These are phyloP conservation scores for Arvicanthis niloticus DNA, from an alignment of 2,113 vertebrate genomes.

Conservation along the genomic window DNA sequence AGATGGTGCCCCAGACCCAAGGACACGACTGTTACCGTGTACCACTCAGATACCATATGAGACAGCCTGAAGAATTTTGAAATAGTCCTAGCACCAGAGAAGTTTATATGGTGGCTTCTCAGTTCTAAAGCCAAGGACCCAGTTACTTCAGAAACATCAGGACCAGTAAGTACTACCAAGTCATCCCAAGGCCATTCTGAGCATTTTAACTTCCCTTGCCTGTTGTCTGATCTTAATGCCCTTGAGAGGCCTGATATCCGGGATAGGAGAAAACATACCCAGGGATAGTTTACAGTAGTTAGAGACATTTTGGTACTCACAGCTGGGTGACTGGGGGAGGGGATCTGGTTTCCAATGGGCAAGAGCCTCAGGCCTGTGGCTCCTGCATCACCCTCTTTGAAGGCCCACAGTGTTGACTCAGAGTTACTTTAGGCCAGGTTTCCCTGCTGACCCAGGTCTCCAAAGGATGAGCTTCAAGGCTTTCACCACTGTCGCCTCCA, in stretches of 20 bases:
- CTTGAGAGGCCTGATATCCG: rapidly evolving
- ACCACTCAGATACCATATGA: rapidly evolving
- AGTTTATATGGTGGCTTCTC: not conserved
- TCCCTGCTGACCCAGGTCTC: not conserved
- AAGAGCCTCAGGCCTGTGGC: no score
- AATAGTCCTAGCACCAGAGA: not conserved
- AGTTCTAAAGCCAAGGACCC: no score
- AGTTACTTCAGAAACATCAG: not conserved
- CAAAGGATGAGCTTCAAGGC: rapidly evolving
- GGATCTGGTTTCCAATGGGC: not conserved
- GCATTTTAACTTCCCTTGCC: no score
- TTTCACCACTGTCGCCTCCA: rapidly evolving
- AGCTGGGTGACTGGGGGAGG: no score
- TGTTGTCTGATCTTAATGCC: not conserved
- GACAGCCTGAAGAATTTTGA: not conserved
- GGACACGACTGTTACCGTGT: not conserved
- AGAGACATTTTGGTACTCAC: not conserved
- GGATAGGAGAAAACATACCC: not conserved
- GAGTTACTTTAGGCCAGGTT: rapidly evolving
- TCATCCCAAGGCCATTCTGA: rapidly evolving
- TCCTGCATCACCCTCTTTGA: no score
- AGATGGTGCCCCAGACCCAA: not conserved
- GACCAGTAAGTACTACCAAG: rapidly evolving
- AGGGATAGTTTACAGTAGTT: not conserved
- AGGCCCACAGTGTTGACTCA: rapidly evolving